phyloP scores from a whole-genome alignment of 2,113 vertebrate genomes.

The Nothobranchius furzeri region DNA sequence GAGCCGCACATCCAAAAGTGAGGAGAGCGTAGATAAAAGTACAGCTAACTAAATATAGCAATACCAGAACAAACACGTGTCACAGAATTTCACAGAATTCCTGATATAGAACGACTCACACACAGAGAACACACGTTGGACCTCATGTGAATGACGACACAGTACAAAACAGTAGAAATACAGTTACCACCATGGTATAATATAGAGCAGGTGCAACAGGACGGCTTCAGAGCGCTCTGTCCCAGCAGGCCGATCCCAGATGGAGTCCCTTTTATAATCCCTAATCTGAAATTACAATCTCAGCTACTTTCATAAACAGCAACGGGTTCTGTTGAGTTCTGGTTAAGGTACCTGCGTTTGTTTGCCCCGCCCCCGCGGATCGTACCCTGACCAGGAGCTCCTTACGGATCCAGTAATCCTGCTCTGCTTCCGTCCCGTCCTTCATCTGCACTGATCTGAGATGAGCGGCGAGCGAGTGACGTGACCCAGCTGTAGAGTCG shows the following conservation, averaged over 20 bases:
- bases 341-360: conserved; percentile 1
- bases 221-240: conserved; percentile 50
- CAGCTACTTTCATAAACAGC: neutral
- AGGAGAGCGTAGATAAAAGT: conserved; percentile 51
- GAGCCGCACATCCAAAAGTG: conserved; percentile 40
- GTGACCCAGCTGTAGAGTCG: conserved; percentile 29
- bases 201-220: conserved; percentile 58
- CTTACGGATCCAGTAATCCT: conserved; percentile 23
- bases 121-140: conserved; percentile 76
- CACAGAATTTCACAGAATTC: conserved; percentile 78
- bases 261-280: neutral
- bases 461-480: conserved; percentile 4
- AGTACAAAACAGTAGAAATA: conserved; percentile 78
- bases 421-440: conserved; percentile 44
- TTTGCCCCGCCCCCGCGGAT: conserved; percentile 77
- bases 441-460: conserved; percentile 54
- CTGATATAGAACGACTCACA: conserved; percentile 72
- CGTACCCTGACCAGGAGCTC: conserved; percentile 74
- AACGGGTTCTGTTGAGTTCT: neutral
- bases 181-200: conserved; percentile 71
- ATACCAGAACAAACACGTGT: conserved; percentile 71
- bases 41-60: conserved; percentile 71
- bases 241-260: conserved; percentile 26
- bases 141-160: conserved; percentile 77
- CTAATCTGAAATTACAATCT: neutral